These are phyloP conservation scores for Orbicella faveolata DNA, from an alignment of 64 coral and sea anemone genomes.

Conservation along the genomic window DNA sequence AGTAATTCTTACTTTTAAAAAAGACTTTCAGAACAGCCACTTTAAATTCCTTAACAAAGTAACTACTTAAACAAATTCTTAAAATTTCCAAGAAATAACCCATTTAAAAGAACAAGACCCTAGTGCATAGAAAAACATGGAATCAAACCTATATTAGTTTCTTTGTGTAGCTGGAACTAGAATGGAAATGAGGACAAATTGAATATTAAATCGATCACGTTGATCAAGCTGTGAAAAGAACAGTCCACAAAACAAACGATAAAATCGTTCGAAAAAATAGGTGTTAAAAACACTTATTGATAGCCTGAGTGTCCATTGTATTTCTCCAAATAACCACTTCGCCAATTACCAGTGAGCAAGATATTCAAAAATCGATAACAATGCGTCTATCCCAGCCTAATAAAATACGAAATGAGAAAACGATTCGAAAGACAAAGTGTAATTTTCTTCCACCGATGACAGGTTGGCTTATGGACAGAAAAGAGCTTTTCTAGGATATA, in stretches of 20 bases:
- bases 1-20: neutral
- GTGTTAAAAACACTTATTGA: neutral
- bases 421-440: neutral
- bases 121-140: neutral
- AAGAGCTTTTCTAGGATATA: neutral
- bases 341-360: neutral
- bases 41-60: too few relatives aligned
- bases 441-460: neutral
- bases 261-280: neutral
- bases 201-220: neutral
- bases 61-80: neutral
- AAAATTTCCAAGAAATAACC: neutral
- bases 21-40: too few relatives aligned
- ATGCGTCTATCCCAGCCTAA: neutral
- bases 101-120: neutral
- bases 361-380: neutral
- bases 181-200: neutral
- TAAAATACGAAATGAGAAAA: slow-evolving; percentile 6
- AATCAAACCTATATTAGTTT: neutral
- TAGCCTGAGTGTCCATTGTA: neutral
- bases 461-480: neutral
- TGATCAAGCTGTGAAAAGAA: neutral
- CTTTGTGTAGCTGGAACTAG: neutral
- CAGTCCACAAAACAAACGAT: neutral
- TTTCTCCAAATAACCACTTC: slow-evolving; percentile 2